phyloP scores from a whole-genome alignment of 2,797 vertebrate genomes.

The Capromys pilorides region DNA sequence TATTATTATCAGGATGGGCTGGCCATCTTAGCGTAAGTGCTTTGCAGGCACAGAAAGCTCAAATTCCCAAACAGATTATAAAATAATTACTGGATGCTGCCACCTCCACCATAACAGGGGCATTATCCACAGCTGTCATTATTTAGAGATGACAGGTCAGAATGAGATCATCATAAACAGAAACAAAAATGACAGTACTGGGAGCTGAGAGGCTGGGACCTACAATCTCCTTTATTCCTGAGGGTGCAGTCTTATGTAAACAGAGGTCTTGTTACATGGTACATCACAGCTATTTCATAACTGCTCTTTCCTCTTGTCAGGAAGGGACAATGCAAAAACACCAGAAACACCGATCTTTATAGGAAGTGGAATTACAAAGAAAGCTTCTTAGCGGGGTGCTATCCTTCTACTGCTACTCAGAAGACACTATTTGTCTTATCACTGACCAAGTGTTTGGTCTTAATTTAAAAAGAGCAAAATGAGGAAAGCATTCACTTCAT shows the following conservation, averaged over 20 bases:
- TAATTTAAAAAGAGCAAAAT: conserved; percentile 32
- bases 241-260: background rate
- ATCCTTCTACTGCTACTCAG: background rate
- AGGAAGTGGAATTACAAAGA: conserved; percentile 5
- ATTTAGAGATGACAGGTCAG: background rate
- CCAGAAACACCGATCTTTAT: conserved; percentile 25
- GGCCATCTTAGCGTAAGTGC: background rate
- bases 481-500: conserved; percentile 19
- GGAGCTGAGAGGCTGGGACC: background rate
- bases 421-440: background rate
- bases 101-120: background rate
- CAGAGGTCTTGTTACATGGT: background rate
- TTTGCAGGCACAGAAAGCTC: background rate
- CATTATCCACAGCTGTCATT: background rate
- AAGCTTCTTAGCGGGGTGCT: background rate
- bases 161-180: background rate
- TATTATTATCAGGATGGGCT: background rate
- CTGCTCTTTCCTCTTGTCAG: conserved; percentile 24
- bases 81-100: background rate
- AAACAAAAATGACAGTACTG: background rate
- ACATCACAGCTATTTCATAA: background rate
- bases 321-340: background rate
- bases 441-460: background rate
- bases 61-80: background rate
- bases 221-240: background rate